Base-by-base conservation (phyloP, 2,888 invertebrate genomes). In the Troides helena region DNA sequence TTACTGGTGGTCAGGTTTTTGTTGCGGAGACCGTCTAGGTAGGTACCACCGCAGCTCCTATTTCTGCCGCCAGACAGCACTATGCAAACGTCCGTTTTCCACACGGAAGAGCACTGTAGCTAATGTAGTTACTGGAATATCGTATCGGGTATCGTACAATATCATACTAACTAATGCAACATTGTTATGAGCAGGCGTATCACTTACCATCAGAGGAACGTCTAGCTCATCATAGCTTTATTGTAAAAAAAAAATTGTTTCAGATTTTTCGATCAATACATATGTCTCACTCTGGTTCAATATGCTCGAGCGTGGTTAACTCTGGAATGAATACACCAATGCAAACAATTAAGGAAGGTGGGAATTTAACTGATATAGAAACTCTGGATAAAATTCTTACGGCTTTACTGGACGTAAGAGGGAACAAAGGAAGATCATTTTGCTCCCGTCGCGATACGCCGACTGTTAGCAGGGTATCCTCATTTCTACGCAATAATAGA, bases 361-460 rank as follows among this genome's bases (percentile, higher is more conserved):
- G 94, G 0, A 93, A 89, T 74, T 78, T 89, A 12, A 94, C 94
- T 71, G 95, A 95, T 75, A 93, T 95, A 53, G 94, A 93, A 43
- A 93, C 94, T 2, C 83, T 95, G 63, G 95, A 95, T 78, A 94
- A 94, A 79, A 87, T 95, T 25, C 90, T 95, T 17, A 94, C 94
- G 36, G 94, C 94, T 46, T 84, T 95, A 21, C 81, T 95, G 23
- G 94, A 94, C 50, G 85, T 93, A 14, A 92, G 89, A 69, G 87
- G 93, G 25, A 82, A 73, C 39, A 79, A 84, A 69, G 73, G 74
- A 6, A 75, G 79, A 21, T 88, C 91, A 0, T 87, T 86, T 64
- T 76, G 82, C n/a, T 91, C 92, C 0, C 87, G 87, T 60, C 79
- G 84, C 50, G 85, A 82, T 7, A 89, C 91, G 1, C 91, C 90